These are phyloP conservation scores for Petrophora chlorosata DNA, from an alignment of 2,888 invertebrate genomes.

Conservation along the genomic window DNA sequence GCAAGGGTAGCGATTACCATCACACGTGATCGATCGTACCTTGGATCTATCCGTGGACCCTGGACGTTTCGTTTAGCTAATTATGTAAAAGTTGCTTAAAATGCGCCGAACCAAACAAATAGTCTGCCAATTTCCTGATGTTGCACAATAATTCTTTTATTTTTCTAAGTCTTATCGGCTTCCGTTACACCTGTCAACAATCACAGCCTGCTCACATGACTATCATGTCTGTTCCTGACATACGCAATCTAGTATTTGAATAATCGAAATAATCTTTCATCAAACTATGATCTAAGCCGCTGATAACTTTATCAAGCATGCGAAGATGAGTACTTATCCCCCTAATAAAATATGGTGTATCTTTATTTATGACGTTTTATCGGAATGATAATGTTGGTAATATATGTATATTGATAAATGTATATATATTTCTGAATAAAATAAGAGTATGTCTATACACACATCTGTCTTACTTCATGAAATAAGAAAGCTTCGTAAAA, in stretches of 20 bases:
- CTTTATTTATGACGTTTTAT: not conserved
- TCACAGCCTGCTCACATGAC: conserved; percentile 37
- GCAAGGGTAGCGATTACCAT: no score
- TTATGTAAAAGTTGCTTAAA: no score
- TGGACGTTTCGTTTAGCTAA: no score
- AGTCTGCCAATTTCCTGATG: not conserved
- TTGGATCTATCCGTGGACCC: no score
- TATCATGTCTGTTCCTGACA: not conserved
- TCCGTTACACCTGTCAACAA: conserved; percentile 13
- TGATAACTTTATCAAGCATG: conserved; percentile 1
- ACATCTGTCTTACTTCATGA: no score
- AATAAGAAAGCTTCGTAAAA: no score
- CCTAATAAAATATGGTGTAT: not conserved
- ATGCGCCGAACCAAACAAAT: no score
- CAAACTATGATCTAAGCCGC: conserved; percentile 2
- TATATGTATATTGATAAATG: no score
- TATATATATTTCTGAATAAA: no score
- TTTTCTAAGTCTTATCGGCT: not conserved
- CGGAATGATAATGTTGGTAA: no score
- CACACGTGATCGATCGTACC: no score
- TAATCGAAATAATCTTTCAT: conserved; percentile 12
- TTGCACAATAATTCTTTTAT: conserved; percentile 18
- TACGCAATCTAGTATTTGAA: conserved; percentile 5
- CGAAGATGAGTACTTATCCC: not conserved
- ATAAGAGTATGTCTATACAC: no score